phyloP scores from a whole-genome alignment of 2,797 vertebrate species.

The Tadarida brasiliensis region DNA sequence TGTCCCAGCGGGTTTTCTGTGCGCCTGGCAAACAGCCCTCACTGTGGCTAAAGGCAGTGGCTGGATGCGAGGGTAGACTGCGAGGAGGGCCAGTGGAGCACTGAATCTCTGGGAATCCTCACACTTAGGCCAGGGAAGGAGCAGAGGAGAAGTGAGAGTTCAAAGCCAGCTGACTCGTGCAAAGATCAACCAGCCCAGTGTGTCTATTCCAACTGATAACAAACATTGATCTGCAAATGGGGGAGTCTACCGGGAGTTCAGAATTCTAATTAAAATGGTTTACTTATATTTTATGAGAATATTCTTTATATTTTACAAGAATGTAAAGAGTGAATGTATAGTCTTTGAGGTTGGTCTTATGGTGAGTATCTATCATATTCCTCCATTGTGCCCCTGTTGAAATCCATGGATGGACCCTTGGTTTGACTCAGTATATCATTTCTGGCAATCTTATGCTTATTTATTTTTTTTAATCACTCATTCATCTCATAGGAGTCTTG shows the following conservation, averaged over 20 bases:
- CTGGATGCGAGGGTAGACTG: not conserved
- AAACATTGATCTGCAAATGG: not conserved
- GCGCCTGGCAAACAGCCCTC: not conserved
- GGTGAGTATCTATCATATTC: not conserved
- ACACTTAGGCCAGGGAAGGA: not conserved
- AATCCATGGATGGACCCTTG: not conserved
- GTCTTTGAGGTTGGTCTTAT: not conserved
- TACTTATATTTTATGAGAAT: not conserved
- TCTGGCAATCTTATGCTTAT: not conserved
- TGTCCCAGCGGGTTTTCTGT: not conserved
- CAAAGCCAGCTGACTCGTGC: not conserved
- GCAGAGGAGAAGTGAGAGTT: not conserved
- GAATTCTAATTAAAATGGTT: not conserved
- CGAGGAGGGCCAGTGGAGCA: not conserved
- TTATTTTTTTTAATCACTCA: not conserved
- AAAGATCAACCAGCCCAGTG: not conserved
- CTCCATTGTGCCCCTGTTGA: not conserved
- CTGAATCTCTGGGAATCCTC: not conserved
- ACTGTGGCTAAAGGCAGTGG: not conserved
- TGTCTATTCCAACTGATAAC: slow-evolving; percentile 36
- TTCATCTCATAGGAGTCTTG: not conserved
- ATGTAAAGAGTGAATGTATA: not conserved
- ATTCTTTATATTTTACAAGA: not conserved
- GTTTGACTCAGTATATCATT: not conserved
- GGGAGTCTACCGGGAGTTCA: not conserved